phyloP scores from a whole-genome alignment of 1,140 invertebrate genomes.

The Proales similis region DNA sequence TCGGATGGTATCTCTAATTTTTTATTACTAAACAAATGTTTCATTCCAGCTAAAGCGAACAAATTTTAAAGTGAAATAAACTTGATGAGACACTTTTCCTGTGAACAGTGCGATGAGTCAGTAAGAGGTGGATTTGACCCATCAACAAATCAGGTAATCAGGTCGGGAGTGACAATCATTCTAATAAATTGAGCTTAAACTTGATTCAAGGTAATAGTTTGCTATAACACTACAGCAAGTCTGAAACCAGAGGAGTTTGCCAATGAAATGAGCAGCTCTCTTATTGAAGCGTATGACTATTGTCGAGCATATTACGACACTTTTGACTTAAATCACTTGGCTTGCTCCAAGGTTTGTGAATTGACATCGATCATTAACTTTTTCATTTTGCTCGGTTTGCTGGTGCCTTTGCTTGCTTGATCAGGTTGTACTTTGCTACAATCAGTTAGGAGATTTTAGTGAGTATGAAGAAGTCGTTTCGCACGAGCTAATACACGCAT shows the following conservation, averaged over 20 bases:
- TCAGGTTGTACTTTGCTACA: constrained; percentile 39
- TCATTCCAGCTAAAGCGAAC: constrained; percentile 37
- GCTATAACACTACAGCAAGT: constrained; percentile 34
- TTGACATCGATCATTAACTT: too few species aligned
- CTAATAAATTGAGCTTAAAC: constrained; percentile 54
- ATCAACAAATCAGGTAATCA: constrained; percentile 76
- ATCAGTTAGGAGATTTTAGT: constrained; percentile 36
- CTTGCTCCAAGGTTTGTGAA: constrained; percentile 26
- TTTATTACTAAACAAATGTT: constrained; percentile 33
- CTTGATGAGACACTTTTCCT: constrained; percentile 68
- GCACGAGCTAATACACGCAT: constrained; percentile 94
- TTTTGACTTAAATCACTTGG: constrained; percentile 34
- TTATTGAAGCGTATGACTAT: constrained; percentile 37
- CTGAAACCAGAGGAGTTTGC: constrained; percentile 17
- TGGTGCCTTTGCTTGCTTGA: background rate
- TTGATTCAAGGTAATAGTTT: constrained; percentile 59
- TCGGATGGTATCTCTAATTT: constrained; percentile 65
- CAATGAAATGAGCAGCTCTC: background rate
- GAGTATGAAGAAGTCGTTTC: constrained; percentile 61
- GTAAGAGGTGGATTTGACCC: constrained; percentile 88
- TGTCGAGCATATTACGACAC: constrained; percentile 34
- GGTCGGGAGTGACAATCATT: constrained; percentile 47
- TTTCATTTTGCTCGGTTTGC: constrained; percentile 30
- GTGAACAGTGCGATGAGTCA: constrained; percentile 73
- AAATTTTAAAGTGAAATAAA: constrained; percentile 38